Conservation (phyloP, 2,113 vertebrate species). For the Python bivittatus region DNA sequence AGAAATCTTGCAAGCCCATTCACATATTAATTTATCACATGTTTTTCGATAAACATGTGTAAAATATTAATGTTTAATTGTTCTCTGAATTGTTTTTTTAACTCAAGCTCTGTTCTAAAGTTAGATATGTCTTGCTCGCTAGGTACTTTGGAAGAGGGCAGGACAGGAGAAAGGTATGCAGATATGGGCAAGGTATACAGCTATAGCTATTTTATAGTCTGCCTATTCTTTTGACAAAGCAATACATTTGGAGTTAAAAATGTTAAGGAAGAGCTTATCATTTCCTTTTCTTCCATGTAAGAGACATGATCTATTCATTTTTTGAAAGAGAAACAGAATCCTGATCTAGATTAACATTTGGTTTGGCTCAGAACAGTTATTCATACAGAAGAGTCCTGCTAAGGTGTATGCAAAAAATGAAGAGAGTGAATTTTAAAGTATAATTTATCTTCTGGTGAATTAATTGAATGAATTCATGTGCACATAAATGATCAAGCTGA, state of each 20-base stretch:
- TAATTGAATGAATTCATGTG: not conserved
- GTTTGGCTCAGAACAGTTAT: not conserved
- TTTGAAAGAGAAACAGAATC: not conserved
- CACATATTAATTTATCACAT: not conserved
- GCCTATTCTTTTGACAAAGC: not conserved
- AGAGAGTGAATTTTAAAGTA: not conserved
- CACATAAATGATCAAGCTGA: not conserved
- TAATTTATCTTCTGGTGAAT: not conserved
- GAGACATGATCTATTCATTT: not conserved
- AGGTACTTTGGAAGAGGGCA: not conserved
- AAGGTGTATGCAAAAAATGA: not conserved
- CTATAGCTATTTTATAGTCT: not conserved
- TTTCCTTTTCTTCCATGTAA: not conserved
- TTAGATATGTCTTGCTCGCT: not conserved
- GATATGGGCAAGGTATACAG: not conserved
- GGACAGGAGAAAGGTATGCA: not conserved
- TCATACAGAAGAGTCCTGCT: not conserved
- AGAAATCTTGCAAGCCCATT: not conserved
- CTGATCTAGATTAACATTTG: not conserved
- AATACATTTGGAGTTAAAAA: not conserved
- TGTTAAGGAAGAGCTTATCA: not conserved
- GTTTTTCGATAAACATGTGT: not conserved
- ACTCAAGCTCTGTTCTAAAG: not conserved
- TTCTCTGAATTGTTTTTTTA: not conserved
- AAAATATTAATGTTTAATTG: not conserved